Conservation (phyloP, 2,888 invertebrate species). For the Chorisops tibialis region DNA sequence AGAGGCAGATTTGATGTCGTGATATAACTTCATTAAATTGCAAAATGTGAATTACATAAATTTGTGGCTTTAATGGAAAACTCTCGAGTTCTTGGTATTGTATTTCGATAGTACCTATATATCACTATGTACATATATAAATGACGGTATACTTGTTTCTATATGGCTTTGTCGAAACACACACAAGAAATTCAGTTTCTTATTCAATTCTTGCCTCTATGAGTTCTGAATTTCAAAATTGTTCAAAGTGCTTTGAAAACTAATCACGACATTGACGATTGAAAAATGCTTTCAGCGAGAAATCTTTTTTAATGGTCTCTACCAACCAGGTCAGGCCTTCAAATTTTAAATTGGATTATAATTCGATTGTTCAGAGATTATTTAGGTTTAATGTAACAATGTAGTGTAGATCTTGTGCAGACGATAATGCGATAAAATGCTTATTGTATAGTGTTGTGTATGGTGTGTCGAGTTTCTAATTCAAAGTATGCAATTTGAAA, state of each 20-base stretch:
- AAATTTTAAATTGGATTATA: conserved; percentile 11
- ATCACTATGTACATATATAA: too few relatives aligned
- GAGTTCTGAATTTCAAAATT: neutral
- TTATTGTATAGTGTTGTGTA: too few relatives aligned
- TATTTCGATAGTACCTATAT: too few relatives aligned
- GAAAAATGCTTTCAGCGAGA: conserved; percentile 4
- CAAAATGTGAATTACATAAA: conserved; percentile 32
- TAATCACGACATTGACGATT: conserved; percentile 10
- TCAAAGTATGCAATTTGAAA: too few relatives aligned
- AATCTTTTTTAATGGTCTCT: neutral
- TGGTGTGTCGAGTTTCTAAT: too few relatives aligned
- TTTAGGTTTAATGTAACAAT: too few relatives aligned
- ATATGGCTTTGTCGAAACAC: too few relatives aligned
- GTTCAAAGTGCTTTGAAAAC: neutral
- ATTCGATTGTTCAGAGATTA: neutral
- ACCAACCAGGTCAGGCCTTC: conserved; percentile 1
- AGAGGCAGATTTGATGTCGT: conserved; percentile 25
- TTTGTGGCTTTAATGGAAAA: conserved; percentile 19
- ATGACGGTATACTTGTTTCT: too few relatives aligned
- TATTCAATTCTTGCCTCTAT: neutral
- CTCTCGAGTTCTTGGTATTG: neutral
- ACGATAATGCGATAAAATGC: too few relatives aligned
- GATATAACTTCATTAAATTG: conserved; percentile 33
- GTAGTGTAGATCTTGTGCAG: too few relatives aligned
- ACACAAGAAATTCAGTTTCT: neutral